Conservation (phyloP, 2,888 invertebrate species). For the Callimorpha dominula region DNA sequence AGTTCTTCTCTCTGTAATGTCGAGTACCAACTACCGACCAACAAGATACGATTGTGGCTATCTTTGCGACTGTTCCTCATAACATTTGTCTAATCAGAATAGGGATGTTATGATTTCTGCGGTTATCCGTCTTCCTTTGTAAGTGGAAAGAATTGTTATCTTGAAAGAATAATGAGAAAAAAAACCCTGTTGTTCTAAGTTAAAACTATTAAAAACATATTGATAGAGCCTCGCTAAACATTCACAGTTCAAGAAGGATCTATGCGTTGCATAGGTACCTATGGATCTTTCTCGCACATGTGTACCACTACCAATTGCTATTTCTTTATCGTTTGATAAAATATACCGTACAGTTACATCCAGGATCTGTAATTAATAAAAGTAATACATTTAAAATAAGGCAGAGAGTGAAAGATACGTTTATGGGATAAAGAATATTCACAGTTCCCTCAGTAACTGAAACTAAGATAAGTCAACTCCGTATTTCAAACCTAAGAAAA, state of each 20-base stretch:
- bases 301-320: neutral
- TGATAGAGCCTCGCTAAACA: neutral
- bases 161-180: neutral
- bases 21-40: neutral
- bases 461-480: too few species aligned
- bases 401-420: neutral
- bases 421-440: too few species aligned
- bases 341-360: neutral
- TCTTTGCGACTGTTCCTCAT: neutral
- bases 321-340: neutral
- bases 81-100: neutral
- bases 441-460: too few species aligned
- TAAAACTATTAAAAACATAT: neutral
- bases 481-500: too few species aligned
- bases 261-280: neutral
- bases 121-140: neutral
- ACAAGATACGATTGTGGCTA: constrained; percentile 7
- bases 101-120: neutral
- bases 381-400: neutral
- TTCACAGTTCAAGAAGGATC: neutral
- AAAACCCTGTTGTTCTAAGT: neutral
- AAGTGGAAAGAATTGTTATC: neutral
- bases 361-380: neutral
- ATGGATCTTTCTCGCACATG: neutral
- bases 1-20: constrained; percentile 94